phyloP scores from a whole-genome alignment of 2,113 vertebrate species.

The Neopipo cinnamomea region DNA sequence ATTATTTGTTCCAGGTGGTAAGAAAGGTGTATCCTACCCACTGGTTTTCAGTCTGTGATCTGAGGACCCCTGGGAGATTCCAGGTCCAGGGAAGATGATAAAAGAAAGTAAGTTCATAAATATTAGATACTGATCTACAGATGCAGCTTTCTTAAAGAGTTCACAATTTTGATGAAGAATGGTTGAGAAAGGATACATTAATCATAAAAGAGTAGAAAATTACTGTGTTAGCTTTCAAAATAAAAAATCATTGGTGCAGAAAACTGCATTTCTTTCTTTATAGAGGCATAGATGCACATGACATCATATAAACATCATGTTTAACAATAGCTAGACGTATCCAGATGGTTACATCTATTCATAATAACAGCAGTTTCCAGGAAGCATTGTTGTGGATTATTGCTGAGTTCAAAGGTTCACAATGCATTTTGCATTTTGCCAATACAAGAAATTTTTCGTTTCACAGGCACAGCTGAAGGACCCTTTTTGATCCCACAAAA shows the following conservation, averaged over 20 bases:
- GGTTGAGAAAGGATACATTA: not conserved
- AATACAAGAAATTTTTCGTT: not conserved
- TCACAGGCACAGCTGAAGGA: not conserved
- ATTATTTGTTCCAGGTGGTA: not conserved
- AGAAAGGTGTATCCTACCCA: not conserved
- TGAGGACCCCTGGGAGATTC: not conserved
- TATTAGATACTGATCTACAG: not conserved
- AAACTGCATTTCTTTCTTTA: not conserved
- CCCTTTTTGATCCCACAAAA: not conserved
- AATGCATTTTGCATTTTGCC: not conserved
- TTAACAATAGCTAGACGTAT: not conserved
- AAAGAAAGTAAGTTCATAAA: not conserved
- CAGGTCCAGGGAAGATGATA: not conserved
- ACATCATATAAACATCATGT: slow-evolving; percentile 13
- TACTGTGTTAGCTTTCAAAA: not conserved
- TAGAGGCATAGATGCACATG: not conserved
- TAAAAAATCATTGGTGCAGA: not conserved
- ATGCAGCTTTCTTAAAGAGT: not conserved
- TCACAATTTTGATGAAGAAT: not conserved
- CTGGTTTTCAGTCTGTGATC: not conserved
- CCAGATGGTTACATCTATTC: slow-evolving; percentile 15
- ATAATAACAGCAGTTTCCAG: not conserved
- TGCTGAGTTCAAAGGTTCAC: slow-evolving; percentile 26
- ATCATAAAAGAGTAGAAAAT: slow-evolving; percentile 1
- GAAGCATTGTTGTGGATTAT: not conserved